Conservation (phyloP, 2,113 vertebrate genomes). For the Phocoena phocoena region DNA sequence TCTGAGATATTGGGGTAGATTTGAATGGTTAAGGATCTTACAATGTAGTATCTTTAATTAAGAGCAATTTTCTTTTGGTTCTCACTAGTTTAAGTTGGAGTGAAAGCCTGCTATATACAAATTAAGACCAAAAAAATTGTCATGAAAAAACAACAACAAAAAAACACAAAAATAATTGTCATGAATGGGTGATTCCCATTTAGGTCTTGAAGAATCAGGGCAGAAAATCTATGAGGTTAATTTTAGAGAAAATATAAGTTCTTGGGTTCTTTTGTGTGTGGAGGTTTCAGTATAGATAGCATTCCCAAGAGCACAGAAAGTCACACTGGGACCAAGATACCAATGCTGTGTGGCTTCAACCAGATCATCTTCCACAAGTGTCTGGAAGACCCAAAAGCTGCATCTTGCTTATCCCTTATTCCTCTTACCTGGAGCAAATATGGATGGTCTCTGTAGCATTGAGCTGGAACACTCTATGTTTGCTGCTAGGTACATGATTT, state of each 20-base stretch:
- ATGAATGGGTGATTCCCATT: not conserved
- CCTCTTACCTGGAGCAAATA: not conserved
- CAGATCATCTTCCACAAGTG: not conserved
- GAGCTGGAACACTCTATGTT: not conserved
- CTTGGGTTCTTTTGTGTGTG: not conserved
- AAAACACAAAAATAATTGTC: not conserved
- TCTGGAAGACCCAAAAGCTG: not conserved
- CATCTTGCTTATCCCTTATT: not conserved
- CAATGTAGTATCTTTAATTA: not conserved
- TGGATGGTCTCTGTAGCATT: not conserved
- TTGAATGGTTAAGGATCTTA: not conserved
- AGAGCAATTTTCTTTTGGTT: constrained; percentile 41
- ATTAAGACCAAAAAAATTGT: constrained; percentile 35
- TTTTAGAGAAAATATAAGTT: constrained; percentile 33
- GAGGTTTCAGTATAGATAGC: not conserved
- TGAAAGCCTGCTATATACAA: not conserved
- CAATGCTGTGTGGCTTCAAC: not conserved
- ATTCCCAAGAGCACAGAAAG: not conserved
- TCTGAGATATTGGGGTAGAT: not conserved
- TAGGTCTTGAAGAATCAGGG: not conserved
- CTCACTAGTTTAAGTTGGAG: constrained; percentile 34
- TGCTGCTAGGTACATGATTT: not conserved
- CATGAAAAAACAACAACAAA: not conserved
- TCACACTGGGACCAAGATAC: not conserved
- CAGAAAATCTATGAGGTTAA: not conserved